Evolutionary conservation across 2,888 invertebrate species (phyloP).

Genomic region (Exocentrus adspersus): DNA sequence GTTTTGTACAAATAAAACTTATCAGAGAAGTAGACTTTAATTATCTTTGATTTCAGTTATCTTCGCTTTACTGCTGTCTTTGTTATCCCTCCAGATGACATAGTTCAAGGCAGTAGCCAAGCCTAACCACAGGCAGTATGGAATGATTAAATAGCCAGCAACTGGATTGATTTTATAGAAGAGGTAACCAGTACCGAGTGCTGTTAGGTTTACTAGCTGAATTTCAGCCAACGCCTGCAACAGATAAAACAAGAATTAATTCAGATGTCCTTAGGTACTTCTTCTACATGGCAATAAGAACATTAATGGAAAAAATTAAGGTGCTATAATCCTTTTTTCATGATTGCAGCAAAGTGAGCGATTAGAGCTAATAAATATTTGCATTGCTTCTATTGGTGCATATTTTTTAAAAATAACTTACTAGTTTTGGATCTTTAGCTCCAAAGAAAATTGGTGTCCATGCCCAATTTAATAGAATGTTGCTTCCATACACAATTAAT

Average conservation of each 20-base stretch:
- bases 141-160: conserved; percentile 76
- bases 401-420: conserved; percentile 59
- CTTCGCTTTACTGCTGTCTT: conserved; percentile 45
- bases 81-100: conserved; percentile 72
- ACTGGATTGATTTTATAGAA: conserved; percentile 72
- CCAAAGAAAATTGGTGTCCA: conserved; percentile 90
- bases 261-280: too few species aligned
- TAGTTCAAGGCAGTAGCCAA: conserved; percentile 78
- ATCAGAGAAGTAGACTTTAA: conserved; percentile 4
- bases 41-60: conserved; percentile 47
- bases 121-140: conserved; percentile 80
- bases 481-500: conserved; percentile 76
- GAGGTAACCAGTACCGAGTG: conserved; percentile 67
- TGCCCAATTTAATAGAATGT: conserved; percentile 83
- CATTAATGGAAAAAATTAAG: too few species aligned
- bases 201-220: conserved; percentile 68
- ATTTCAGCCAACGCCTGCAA: conserved; percentile 74
- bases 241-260: not conserved
- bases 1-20: not conserved
- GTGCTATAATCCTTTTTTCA: too few species aligned
- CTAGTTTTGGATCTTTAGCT: conserved; percentile 75
- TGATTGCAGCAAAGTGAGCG: too few species aligned
- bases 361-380: too few species aligned
- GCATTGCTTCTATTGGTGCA: not conserved
- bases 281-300: too few species aligned